Evolutionary conservation across 1,140 invertebrate genomes (phyloP).

Genomic region (Eubasilissa regina): DNA sequence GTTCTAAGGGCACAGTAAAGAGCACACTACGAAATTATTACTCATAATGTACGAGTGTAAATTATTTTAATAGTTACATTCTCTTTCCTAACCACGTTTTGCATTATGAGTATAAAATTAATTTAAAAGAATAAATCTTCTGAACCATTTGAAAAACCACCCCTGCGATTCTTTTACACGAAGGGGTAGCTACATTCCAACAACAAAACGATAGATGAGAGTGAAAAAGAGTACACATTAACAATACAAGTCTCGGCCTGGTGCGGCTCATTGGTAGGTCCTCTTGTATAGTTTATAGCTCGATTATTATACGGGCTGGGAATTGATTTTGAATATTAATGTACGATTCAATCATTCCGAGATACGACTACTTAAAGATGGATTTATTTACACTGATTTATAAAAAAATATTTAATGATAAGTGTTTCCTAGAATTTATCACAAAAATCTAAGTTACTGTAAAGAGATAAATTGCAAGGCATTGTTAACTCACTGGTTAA

Average conservation of each 20-base stretch:
- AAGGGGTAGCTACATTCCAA: slow-evolving; percentile 48
- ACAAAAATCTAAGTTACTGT: too few relatives aligned
- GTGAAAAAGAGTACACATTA: slow-evolving; percentile 58
- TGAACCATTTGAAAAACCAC: neutral
- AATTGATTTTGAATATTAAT: slow-evolving; percentile 59
- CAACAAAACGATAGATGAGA: slow-evolving; percentile 27
- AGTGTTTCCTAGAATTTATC: too few relatives aligned
- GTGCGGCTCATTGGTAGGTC: neutral
- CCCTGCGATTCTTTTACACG: neutral
- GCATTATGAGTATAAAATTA: too few relatives aligned
- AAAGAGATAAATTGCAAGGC: too few relatives aligned
- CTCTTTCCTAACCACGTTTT: too few relatives aligned
- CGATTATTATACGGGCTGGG: slow-evolving; percentile 55
- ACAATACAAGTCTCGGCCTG: slow-evolving; percentile 40
- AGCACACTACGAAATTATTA: too few relatives aligned
- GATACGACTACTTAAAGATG: neutral
- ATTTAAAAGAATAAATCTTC: too few relatives aligned
- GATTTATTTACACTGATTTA: neutral
- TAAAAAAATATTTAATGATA: too few relatives aligned
- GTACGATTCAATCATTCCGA: slow-evolving; percentile 34
- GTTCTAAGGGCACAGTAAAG: too few relatives aligned
- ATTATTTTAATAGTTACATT: too few relatives aligned
- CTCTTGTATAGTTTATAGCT: neutral
- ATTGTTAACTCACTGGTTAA: too few relatives aligned
- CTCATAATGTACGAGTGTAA: too few relatives aligned